Evolutionary conservation across 2,888 invertebrate species (phyloP).

Genomic region (Eurois occulta): DNA sequence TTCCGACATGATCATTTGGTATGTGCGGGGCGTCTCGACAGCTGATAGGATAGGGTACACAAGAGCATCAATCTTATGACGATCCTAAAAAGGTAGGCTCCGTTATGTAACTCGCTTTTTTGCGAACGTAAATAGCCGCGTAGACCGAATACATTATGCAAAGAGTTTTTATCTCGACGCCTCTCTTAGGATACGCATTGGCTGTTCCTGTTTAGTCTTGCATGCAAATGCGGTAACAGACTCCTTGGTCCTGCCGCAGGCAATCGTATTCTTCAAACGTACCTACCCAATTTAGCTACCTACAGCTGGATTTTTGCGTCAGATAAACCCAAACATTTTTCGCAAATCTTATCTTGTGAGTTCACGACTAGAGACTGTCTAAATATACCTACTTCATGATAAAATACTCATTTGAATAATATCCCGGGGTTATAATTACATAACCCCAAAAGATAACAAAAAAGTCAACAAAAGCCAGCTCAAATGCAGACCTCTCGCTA

Average conservation of each 20-base stretch:
- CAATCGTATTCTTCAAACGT: slow-evolving; percentile 44
- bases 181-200: slow-evolving; percentile 72
- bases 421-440: slow-evolving; percentile 68
- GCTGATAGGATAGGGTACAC: slow-evolving; percentile 66
- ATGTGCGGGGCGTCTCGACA: slow-evolving; percentile 65
- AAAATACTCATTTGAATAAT: slow-evolving; percentile 62
- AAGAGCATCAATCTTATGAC: slow-evolving; percentile 71
- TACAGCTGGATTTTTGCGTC: not conserved
- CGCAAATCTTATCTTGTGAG: slow-evolving; percentile 48
- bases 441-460: slow-evolving; percentile 72
- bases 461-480: slow-evolving; percentile 70
- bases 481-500: slow-evolving; percentile 73
- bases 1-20: slow-evolving; percentile 45
- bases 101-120: slow-evolving; percentile 77
- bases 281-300: slow-evolving; percentile 24
- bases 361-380: slow-evolving; percentile 57
- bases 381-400: slow-evolving; percentile 52
- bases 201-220: slow-evolving; percentile 74
- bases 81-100: slow-evolving; percentile 72
- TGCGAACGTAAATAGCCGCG: slow-evolving; percentile 75
- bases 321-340: slow-evolving; percentile 21
- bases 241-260: slow-evolving; percentile 55
- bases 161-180: slow-evolving; percentile 79
- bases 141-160: slow-evolving; percentile 80
- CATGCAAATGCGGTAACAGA: slow-evolving; percentile 77